Percentiles rank a stretch among this genome's conserved stretches.
These are phyloP conservation scores for Bactericera cockerelli DNA, from an alignment of 1,140 invertebrate genomes.

Conservation along the genomic window DNA sequence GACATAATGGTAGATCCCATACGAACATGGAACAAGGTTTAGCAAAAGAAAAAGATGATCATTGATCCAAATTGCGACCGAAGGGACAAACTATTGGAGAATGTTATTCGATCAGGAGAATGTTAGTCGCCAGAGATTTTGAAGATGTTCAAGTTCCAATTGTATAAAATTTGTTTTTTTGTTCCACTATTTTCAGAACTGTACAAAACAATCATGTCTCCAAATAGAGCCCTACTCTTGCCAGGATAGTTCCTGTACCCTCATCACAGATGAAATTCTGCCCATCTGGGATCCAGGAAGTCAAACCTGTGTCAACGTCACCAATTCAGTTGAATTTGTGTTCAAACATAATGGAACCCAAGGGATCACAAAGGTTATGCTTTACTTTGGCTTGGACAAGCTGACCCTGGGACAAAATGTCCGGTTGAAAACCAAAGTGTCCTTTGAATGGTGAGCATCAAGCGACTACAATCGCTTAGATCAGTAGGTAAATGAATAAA, in stretches of 20 bases:
- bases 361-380: conserved; percentile 33
- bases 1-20: too few relatives aligned
- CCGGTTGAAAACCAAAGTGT: conserved; percentile 34
- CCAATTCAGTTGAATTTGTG: conserved; percentile 34
- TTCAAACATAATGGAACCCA: conserved; percentile 39
- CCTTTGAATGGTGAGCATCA: conserved; percentile 31
- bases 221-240: conserved; percentile 31
- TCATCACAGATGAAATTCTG: neutral
- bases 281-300: conserved; percentile 7
- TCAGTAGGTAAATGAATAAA: too few relatives aligned
- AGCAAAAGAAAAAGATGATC: too few relatives aligned
- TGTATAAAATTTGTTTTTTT: too few relatives aligned
- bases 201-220: conserved; percentile 34
- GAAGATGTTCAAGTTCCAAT: too few relatives aligned
- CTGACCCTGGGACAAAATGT: conserved; percentile 26
- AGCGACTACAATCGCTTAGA: too few relatives aligned
- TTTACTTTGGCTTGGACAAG: conserved; percentile 31
- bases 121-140: too few relatives aligned
- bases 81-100: too few relatives aligned
- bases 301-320: conserved; percentile 27
- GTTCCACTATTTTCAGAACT: conserved; percentile 30
- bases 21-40: too few relatives aligned
- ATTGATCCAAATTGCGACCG: too few relatives aligned
- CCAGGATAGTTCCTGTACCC: conserved; percentile 13
- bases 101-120: too few relatives aligned